These are phyloP conservation scores for Lathronympha strigana DNA, from an alignment of 2,888 invertebrate genomes.

Conservation along the genomic window DNA sequence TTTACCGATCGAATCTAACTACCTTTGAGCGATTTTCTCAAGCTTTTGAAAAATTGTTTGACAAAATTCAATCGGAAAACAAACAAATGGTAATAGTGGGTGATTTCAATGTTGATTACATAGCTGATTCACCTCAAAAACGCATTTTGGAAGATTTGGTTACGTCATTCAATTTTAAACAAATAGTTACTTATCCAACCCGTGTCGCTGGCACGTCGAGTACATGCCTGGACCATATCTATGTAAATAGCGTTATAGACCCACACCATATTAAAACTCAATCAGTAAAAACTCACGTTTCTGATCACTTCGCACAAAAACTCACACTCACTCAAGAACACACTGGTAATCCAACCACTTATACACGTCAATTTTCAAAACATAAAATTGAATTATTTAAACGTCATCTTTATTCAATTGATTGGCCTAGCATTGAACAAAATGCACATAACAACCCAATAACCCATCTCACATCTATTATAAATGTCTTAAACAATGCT, in stretches of 20 bases:
- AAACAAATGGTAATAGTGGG: neutral
- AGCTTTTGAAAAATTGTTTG: neutral
- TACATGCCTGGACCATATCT: neutral
- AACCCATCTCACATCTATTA: neutral
- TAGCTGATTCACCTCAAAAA: neutral
- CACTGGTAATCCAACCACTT: neutral
- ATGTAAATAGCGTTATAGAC: neutral
- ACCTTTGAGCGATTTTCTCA: neutral
- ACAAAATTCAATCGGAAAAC: neutral
- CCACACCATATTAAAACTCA: neutral
- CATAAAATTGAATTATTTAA: neutral
- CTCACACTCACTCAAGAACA: neutral
- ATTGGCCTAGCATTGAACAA: neutral
- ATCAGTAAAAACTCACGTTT: neutral
- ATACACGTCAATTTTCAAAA: neutral
- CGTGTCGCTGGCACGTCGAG: neutral
- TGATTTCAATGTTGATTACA: conserved; percentile 10
- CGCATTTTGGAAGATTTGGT: neutral
- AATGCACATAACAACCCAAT: neutral
- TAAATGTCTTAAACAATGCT: neutral
- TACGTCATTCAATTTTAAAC: neutral
- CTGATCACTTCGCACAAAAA: neutral
- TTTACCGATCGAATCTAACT: neutral
- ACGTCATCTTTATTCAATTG: neutral
- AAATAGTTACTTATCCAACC: neutral